Evolutionary conservation across 1,140 invertebrate species (phyloP), one percentile per base, ranked within the genome.

Genomic region (Myzus persicae): DNA sequence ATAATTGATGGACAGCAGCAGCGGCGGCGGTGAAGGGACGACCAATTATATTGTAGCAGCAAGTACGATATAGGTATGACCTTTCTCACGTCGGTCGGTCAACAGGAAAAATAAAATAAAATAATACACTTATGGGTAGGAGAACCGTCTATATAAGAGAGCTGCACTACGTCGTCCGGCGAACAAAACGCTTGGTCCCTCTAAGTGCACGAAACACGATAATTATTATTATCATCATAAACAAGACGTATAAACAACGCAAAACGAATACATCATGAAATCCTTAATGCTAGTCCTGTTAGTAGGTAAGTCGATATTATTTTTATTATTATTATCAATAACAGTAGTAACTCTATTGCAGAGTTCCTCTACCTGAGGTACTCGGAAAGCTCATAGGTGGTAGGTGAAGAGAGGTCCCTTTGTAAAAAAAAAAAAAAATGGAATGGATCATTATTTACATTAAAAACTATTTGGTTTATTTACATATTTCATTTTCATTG

Each of bases 101-200:
- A 36, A 36, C n/a, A 36, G 22, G 42, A 22, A 48, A 88, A 46
- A n/a, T 46, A 88, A 88, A 88, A 88, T 46, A 87, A 87, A 87
- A 48, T 46, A 46, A 46, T 36, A 38, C 38, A 51, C 20, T 36
- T 26, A 38, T n/a, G 24, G 90, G 90, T 91, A 91, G 90, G 90
- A 76, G 90, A 91, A 67, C 26, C 26, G 90, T 67, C 54, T 67
- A 67, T 91, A 90, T 90, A 91, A 76, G 67, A 91, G 51, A 91
- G 38, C 54, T 76, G 4, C 26, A 44, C 24, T 22, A 1, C 11
- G 54, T 76, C 40, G 42, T 91, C 36, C 40, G 26, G 38, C 18
- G 51, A 67, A 67, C 90, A 91, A 91, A 26, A 42, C 90, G 38
- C 26, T 67, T n/a, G 54, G 31, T 67, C 31, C n/a, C 38, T 24